phyloP scores from a whole-genome alignment of 2,113 vertebrate species.

The Aythya baeri region DNA sequence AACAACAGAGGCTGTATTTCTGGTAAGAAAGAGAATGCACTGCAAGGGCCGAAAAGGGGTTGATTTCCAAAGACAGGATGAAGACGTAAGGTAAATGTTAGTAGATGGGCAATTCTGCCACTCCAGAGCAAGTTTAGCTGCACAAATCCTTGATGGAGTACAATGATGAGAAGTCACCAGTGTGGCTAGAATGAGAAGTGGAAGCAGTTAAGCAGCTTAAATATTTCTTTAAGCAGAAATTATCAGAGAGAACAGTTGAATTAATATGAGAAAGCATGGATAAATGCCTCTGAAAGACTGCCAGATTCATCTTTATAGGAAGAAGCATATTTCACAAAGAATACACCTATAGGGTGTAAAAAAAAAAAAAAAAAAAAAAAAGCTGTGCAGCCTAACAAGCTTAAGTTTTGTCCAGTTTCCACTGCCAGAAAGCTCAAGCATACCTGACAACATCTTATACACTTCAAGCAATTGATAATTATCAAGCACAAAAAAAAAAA shows the following conservation, averaged over 20 bases:
- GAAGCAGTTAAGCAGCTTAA: not conserved
- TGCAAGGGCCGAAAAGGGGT: not conserved
- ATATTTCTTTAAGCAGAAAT: not conserved
- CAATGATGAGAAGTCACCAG: not conserved
- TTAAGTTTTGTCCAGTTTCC: not conserved
- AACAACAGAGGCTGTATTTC: not conserved
- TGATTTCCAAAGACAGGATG: not conserved
- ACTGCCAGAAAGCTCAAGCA: not conserved
- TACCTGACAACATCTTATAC: not conserved
- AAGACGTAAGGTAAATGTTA: not conserved
- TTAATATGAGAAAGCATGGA: not conserved
- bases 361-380: not conserved
- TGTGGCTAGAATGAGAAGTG: not conserved
- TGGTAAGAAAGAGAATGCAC: not conserved
- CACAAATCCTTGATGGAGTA: not conserved
- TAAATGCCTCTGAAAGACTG: not conserved
- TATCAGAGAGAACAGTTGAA: not conserved
- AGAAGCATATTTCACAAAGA: not conserved
- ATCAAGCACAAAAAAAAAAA: not conserved
- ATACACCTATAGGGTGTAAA: not conserved
- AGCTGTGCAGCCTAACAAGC: not conserved
- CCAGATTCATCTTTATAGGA: not conserved
- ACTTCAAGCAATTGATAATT: slow-evolving; percentile 18
- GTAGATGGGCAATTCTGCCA: not conserved
- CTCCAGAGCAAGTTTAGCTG: not conserved